Conservation (phyloP, 2,113 vertebrate genomes). For the Entomyzon cyanotis region DNA sequence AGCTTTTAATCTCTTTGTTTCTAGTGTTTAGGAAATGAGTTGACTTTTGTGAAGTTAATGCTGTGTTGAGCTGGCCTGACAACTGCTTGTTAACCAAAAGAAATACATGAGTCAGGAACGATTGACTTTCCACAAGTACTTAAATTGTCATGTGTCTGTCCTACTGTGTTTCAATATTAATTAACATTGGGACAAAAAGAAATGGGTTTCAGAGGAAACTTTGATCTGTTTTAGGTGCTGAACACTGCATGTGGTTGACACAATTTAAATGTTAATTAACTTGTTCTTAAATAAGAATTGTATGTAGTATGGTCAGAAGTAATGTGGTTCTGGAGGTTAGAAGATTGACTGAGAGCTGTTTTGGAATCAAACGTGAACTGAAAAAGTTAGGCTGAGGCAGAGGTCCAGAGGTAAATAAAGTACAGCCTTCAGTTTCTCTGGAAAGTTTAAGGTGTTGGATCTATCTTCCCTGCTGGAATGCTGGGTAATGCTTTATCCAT, state of each 20-base stretch:
- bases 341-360: neutral
- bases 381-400: neutral
- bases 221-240: neutral
- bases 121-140: neutral
- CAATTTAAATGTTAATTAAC: neutral
- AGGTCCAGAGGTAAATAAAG: neutral
- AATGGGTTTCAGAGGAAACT: neutral
- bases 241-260: neutral
- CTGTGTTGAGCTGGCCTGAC: neutral
- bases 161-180: neutral
- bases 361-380: neutral
- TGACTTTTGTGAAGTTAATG: neutral
- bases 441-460: neutral
- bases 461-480: neutral
- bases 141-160: neutral
- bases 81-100: neutral
- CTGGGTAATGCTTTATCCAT: neutral
- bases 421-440: neutral
- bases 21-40: neutral
- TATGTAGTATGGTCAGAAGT: neutral
- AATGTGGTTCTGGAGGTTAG: neutral
- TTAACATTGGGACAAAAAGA: neutral
- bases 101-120: neutral
- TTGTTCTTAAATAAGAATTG: neutral
- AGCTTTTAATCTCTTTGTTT: neutral